phyloP scores from a whole-genome alignment of 2,113 vertebrate species.

The Oreochromis spilurus region DNA sequence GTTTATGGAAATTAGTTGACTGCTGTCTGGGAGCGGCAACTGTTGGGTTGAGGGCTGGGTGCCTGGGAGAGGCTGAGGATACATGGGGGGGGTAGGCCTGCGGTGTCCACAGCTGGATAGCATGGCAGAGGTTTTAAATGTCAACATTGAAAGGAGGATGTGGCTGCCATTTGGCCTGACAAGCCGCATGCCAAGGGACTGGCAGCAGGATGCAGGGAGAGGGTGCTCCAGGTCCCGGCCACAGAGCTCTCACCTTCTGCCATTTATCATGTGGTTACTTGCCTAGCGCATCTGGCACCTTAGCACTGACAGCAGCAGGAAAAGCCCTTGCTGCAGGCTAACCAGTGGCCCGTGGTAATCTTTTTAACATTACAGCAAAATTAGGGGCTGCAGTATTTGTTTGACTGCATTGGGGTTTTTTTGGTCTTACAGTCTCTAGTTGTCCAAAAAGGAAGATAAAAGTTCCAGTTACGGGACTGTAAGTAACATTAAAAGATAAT shows the following conservation, averaged over 20 bases:
- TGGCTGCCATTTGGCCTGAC: constrained; percentile 68
- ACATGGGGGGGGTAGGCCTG: not conserved
- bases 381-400: not conserved
- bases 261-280: constrained; percentile 66
- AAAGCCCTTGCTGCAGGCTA: constrained; percentile 49
- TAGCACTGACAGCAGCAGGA: constrained; percentile 22
- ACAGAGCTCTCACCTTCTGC: constrained; percentile 61
- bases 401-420: not conserved
- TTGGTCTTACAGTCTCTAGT: not conserved
- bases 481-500: not conserved
- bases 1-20: constrained; percentile 28
- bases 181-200: constrained; percentile 61
- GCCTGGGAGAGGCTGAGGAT: constrained; percentile 15
- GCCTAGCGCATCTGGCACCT: constrained; percentile 66
- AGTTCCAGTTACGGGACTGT: not conserved
- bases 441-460: not conserved
- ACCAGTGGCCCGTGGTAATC: constrained; percentile 8
- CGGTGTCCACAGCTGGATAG: constrained; percentile 70
- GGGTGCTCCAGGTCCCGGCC: constrained; percentile 46
- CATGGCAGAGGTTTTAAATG: constrained; percentile 74
- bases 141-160: constrained; percentile 66
- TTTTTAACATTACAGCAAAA: constrained; percentile 13
- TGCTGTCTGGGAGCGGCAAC: constrained; percentile 9
- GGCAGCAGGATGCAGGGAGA: constrained; percentile 54
- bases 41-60: constrained; percentile 9